These are phyloP conservation scores for Schizaphis graminum DNA, from an alignment of 2,888 invertebrate species.

Conservation along the genomic window DNA sequence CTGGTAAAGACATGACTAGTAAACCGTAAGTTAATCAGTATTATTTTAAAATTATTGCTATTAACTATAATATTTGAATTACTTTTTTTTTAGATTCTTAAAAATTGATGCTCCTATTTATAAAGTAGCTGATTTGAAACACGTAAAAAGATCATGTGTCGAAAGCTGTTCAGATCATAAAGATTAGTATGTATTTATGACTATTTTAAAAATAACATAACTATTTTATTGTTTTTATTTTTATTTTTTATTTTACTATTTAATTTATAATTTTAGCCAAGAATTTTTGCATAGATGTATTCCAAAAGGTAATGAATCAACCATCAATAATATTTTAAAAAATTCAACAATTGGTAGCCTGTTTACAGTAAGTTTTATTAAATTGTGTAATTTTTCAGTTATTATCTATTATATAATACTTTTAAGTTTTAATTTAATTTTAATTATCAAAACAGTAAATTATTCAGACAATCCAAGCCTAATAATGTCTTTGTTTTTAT, in stretches of 20 bases:
- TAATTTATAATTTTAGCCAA: constrained; percentile 71
- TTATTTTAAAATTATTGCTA: background rate
- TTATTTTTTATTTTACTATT: constrained; percentile 58
- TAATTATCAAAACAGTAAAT: background rate
- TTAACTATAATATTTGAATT: too few relatives aligned
- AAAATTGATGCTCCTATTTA: constrained; percentile 69
- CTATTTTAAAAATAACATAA: background rate
- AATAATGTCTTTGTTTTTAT: background rate
- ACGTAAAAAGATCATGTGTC: constrained; percentile 70
- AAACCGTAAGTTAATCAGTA: constrained; percentile 70
- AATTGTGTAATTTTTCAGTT: background rate
- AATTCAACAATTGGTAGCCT: constrained; percentile 74
- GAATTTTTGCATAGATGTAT: constrained; percentile 75
- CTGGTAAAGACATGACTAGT: constrained; percentile 72
- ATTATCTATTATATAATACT: background rate
- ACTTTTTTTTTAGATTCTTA: constrained; percentile 69
- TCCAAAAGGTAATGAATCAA: constrained; percentile 71
- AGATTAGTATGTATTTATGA: constrained; percentile 68
- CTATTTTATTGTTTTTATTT: background rate
- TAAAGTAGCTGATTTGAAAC: constrained; percentile 68
- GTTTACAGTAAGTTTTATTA: constrained; percentile 71
- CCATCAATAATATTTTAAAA: constrained; percentile 72
- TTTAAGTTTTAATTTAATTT: background rate
- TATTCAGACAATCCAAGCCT: background rate
- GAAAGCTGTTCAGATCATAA: constrained; percentile 69